Percentiles rank a stretch among this genome's conserved stretches.
Conservation (phyloP, 2,797 vertebrate species). For the Silurus aristotelis region DNA sequence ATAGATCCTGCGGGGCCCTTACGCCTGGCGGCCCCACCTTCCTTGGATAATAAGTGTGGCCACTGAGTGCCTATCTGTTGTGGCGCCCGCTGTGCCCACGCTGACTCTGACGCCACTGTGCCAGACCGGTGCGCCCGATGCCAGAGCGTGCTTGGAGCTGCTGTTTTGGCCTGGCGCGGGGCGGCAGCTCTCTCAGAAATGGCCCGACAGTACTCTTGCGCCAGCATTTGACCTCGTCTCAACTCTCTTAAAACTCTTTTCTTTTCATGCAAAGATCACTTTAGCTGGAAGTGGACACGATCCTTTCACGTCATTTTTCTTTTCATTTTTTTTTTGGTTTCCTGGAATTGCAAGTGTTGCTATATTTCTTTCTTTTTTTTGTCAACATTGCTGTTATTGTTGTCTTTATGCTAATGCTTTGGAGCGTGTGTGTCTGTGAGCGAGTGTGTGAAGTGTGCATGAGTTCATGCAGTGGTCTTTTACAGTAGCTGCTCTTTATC, state of each 20-base stretch:
- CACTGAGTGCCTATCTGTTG: conserved; percentile 82
- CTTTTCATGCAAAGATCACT: conserved; percentile 78
- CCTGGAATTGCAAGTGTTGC: conserved; percentile 67
- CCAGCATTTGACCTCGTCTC: conserved; percentile 72
- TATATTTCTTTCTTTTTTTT: conserved; percentile 46
- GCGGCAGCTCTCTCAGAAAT: conserved; percentile 71
- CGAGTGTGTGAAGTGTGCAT: conserved; percentile 4
- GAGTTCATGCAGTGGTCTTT: conserved; percentile 73
- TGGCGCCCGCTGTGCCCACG: conserved; percentile 59
- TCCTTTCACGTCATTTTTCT: conserved; percentile 55
- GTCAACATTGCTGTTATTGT: conserved; percentile 71
- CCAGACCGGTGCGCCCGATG: conserved; percentile 63
- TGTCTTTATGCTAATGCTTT: conserved; percentile 62
- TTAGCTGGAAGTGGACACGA: conserved; percentile 71
- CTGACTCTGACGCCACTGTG: conserved; percentile 69
- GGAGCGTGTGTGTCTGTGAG: neutral
- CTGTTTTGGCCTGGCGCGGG: conserved; percentile 62
- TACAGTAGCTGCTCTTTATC: conserved; percentile 66
- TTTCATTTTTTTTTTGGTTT: conserved; percentile 42
- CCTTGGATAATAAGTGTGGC: conserved; percentile 74
- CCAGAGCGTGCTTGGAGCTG: conserved; percentile 59
- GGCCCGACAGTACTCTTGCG: conserved; percentile 75
- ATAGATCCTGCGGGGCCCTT: conserved; percentile 54
- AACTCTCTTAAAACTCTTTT: conserved; percentile 57
- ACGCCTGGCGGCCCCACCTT: conserved; percentile 65